phyloP scores from a whole-genome alignment of 2,797 vertebrate species.

The Cynodonichthys magdalenae region DNA sequence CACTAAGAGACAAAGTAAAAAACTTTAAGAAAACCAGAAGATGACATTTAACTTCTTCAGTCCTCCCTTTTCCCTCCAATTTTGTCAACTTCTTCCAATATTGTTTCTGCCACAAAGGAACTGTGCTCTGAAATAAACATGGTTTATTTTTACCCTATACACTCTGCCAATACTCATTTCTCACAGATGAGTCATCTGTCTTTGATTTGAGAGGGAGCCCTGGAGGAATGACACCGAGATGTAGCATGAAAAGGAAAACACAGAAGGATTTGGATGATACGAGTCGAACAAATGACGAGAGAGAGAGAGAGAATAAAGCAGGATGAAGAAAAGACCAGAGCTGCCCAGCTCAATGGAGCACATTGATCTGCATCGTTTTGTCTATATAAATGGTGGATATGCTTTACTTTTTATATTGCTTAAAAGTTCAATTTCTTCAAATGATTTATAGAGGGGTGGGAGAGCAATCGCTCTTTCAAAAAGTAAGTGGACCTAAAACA shows the following conservation, averaged over 20 bases:
- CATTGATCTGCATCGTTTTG: neutral
- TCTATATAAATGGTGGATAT: too few relatives aligned
- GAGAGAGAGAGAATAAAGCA: slow-evolving; percentile 10
- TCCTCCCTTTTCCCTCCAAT: slow-evolving; percentile 11
- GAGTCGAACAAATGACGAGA: slow-evolving; percentile 39
- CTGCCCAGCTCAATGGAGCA: too few relatives aligned
- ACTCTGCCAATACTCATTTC: slow-evolving; percentile 49
- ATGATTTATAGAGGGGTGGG: too few relatives aligned
- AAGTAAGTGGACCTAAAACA: too few relatives aligned
- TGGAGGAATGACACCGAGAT: slow-evolving; percentile 51
- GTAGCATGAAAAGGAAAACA: slow-evolving; percentile 29
- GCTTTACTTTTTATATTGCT: too few relatives aligned
- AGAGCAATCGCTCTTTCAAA: too few relatives aligned
- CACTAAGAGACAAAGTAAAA: slow-evolving; percentile 10
- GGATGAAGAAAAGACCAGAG: neutral
- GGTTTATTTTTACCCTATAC: slow-evolving; percentile 43
- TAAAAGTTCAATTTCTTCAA: too few relatives aligned
- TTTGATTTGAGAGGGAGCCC: slow-evolving; percentile 54
- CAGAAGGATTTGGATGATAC: slow-evolving; percentile 13
- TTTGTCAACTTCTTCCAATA: slow-evolving; percentile 48
- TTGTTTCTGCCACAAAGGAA: slow-evolving; percentile 34
- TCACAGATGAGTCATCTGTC: slow-evolving; percentile 60
- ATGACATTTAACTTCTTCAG: slow-evolving; percentile 33
- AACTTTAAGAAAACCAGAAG: slow-evolving; percentile 44
- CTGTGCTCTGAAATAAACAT: slow-evolving; percentile 34